Conservation (phyloP, 2,888 invertebrate genomes). For the Pristionchus entomophagus region DNA sequence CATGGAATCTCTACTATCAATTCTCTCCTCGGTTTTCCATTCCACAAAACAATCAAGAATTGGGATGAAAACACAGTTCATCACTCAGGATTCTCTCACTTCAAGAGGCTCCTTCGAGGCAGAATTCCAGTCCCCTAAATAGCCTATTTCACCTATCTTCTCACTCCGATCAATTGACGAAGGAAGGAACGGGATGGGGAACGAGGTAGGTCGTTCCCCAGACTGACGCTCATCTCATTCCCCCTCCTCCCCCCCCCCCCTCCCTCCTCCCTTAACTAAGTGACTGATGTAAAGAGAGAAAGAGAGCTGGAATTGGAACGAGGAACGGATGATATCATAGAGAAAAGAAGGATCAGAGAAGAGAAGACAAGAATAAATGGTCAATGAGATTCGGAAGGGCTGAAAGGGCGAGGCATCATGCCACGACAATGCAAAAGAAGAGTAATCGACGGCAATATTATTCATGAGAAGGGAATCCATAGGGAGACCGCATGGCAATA, state of each 20-base stretch:
- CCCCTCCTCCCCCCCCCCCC: too few species aligned
- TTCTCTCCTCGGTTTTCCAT: background rate
- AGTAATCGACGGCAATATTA: too few species aligned
- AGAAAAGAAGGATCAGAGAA: background rate
- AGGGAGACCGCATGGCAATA: too few species aligned
- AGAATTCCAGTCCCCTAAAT: background rate
- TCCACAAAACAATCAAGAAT: constrained; percentile 9
- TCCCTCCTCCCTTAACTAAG: constrained; percentile 5
- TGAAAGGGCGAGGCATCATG: background rate
- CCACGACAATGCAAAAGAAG: background rate
- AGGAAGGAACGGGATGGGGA: background rate
- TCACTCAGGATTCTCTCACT: background rate
- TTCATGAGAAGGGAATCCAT: background rate
- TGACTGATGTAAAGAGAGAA: background rate
- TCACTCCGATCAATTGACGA: background rate
- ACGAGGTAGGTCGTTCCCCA: background rate
- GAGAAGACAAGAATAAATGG: background rate
- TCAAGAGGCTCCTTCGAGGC: background rate
- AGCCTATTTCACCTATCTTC: background rate
- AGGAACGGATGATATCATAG: background rate
- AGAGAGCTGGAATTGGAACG: background rate
- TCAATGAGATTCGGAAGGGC: background rate
- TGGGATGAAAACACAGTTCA: background rate
- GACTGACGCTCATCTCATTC: background rate
- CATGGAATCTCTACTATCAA: background rate